A percentile compares a stretch with the other conserved stretches of the same genome.
phyloP scores from a whole-genome alignment of 2,113 vertebrate genomes.

The Scatophagus argus region DNA sequence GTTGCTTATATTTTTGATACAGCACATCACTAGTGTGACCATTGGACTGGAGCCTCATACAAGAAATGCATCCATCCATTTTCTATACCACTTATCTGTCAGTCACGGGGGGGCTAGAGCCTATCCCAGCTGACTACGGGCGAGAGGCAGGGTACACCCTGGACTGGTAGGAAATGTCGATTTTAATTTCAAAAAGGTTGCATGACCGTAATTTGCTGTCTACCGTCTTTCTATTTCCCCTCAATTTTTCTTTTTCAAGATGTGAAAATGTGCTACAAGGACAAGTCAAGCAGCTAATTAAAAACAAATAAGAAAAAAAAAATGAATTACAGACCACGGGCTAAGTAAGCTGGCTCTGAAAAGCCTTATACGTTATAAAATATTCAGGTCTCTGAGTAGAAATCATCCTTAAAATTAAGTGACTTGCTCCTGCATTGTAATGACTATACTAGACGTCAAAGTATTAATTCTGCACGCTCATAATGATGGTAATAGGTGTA shows the following conservation, averaged over 20 bases:
- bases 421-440: not conserved
- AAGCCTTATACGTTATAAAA: not conserved
- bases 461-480: not conserved
- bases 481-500: not conserved
- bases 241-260: not conserved
- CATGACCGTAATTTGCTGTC: not conserved
- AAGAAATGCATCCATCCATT: no score
- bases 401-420: not conserved
- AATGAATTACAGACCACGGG: not conserved
- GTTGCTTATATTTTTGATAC: not conserved
- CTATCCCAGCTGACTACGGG: no score
- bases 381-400: not conserved
- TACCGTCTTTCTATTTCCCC: not conserved
- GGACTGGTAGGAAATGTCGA: no score
- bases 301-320: not conserved
- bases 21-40: not conserved
- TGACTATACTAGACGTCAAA: not conserved
- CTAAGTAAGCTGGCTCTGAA: not conserved
- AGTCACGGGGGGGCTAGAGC: no score
- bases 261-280: not conserved
- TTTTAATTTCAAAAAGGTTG: not conserved
- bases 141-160: no score
- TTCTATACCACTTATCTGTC: no score
- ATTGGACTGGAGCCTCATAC: not conserved
- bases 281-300: not conserved